Evolutionary conservation across 1,140 invertebrate species (phyloP).

Genomic region (Zaprionus lachaisei): DNA sequence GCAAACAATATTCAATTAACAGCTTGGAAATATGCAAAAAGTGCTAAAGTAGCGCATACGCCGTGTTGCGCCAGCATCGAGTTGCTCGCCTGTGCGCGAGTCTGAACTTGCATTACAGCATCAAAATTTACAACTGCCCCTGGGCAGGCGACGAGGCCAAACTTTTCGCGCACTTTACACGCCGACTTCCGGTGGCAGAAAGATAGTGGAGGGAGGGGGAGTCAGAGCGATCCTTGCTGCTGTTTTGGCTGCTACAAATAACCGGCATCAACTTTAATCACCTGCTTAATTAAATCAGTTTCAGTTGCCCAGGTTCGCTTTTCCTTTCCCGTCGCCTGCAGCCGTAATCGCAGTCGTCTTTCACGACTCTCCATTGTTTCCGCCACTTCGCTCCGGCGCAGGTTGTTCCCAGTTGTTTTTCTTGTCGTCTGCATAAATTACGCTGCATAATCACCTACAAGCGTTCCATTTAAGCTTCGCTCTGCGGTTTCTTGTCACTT

Average conservation of each 20-base stretch:
- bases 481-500: conserved; percentile 40
- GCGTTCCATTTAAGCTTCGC: conserved; percentile 69
- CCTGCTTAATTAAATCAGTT: conserved; percentile 83
- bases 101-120: conserved; percentile 57
- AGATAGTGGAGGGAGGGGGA: neutral
- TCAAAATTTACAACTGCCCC: conserved; percentile 45
- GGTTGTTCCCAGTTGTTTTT: conserved; percentile 27
- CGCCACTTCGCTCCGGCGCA: conserved; percentile 12
- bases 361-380: conserved; percentile 13
- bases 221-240: conserved; percentile 48
- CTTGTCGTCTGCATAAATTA: conserved; percentile 70
- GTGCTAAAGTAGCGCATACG: conserved; percentile 59
- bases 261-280: conserved; percentile 82
- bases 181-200: conserved; percentile 34
- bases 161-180: conserved; percentile 66
- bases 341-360: conserved; percentile 4
- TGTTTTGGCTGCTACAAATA: conserved; percentile 76
- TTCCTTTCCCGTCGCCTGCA: neutral
- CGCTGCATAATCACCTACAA: conserved; percentile 79
- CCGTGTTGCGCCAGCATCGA: conserved; percentile 34
- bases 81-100: neutral
- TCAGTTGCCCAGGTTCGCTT: conserved; percentile 52
- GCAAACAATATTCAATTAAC: conserved; percentile 20
- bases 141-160: conserved; percentile 35
- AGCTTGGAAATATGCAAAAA: conserved; percentile 48